phyloP scores from a whole-genome alignment of 1,140 invertebrate species.

The Pogonus chalceus region DNA sequence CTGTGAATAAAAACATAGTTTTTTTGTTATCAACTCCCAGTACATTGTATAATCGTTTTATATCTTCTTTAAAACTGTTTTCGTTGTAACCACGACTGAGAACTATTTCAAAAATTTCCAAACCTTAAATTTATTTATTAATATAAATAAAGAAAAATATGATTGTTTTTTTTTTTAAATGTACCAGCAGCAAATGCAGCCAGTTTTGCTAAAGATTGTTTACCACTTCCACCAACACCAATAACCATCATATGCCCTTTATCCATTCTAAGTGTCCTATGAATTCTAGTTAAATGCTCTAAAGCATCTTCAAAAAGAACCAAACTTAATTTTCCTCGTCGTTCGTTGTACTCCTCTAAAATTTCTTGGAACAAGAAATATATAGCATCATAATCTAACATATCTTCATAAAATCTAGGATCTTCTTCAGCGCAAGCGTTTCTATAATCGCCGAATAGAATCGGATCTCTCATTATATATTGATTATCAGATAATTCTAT shows the following conservation, averaged over 20 bases:
- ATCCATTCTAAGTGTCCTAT: constrained; percentile 66
- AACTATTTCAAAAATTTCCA: constrained; percentile 73
- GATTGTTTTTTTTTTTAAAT: constrained; percentile 6
- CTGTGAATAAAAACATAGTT: constrained; percentile 74
- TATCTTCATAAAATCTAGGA: constrained; percentile 73
- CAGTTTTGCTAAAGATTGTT: constrained; percentile 60
- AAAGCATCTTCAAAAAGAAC: constrained; percentile 85
- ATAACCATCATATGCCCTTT: constrained; percentile 75
- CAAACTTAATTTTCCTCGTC: constrained; percentile 55
- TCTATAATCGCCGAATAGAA: constrained; percentile 77
- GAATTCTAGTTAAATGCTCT: constrained; percentile 76
- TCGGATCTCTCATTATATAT: constrained; percentile 64
- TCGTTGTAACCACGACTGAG: constrained; percentile 75
- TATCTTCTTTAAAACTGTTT: constrained; percentile 69
- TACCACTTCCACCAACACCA: constrained; percentile 79
- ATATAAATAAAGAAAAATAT: not conserved
- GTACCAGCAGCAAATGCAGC: constrained; percentile 62
- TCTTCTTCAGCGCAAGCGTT: constrained; percentile 72
- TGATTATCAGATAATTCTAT: constrained; percentile 45
- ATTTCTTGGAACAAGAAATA: constrained; percentile 82
- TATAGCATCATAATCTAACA: constrained; percentile 78
- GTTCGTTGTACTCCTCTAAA: constrained; percentile 75
- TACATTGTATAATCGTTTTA: constrained; percentile 67
- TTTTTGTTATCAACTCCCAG: constrained; percentile 68
- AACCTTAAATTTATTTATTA: constrained; percentile 35